Conservation (phyloP, 2,797 vertebrate genomes). For the Eleutherodactylus coqui region DNA sequence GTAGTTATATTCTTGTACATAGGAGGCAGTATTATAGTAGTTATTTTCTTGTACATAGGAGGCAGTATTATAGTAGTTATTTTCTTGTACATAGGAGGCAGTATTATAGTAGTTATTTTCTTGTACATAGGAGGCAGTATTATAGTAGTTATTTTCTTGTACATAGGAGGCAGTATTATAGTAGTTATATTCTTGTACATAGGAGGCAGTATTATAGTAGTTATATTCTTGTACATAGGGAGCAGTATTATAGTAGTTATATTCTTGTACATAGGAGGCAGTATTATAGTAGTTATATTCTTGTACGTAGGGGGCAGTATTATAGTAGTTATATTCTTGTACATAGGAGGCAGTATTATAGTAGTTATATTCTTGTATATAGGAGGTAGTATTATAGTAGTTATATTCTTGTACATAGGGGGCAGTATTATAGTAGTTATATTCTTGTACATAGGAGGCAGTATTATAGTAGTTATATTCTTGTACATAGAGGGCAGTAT, state of each 20-base stretch:
- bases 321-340: conserved; percentile 20
- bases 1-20: too few relatives aligned
- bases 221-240: conserved; percentile 2
- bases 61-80: conserved; percentile 11
- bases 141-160: background rate
- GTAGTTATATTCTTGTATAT: conserved; percentile 9
- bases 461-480: background rate
- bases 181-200: conserved; percentile 9
- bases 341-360: conserved; percentile 5
- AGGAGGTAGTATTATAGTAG: background rate
- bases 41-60: conserved; percentile 2
- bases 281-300: conserved; percentile 6
- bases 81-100: background rate
- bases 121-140: background rate
- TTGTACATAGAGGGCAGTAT: background rate
- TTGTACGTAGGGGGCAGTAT: conserved; percentile 4
- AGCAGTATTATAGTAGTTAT: conserved; percentile 4
- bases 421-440: too few relatives aligned
- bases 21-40: conserved; percentile 1
- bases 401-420: background rate
- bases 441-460: background rate
- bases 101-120: conserved; percentile 6
- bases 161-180: background rate
- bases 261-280: background rate
- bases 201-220: background rate